Conservation (phyloP, 1,140 invertebrate species). For the Calliphora vicina region DNA sequence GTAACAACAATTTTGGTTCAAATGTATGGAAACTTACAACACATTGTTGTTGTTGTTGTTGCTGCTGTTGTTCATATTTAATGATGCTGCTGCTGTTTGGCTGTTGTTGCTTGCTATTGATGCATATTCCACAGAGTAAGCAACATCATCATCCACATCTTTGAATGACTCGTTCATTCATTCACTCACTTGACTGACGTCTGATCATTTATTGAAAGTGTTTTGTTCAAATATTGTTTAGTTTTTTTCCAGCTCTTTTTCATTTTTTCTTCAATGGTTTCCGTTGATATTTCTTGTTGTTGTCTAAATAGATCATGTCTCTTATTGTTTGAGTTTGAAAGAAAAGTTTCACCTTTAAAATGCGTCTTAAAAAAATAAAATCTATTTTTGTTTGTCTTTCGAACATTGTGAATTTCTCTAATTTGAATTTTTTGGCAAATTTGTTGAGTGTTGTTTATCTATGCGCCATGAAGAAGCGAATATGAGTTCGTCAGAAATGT, state of each 20-base stretch:
- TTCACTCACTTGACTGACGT: neutral
- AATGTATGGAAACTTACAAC: neutral
- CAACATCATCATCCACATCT: neutral
- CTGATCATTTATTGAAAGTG: neutral
- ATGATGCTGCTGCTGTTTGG: neutral
- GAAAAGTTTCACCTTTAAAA: conserved; percentile 33
- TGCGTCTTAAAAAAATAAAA: conserved; percentile 21
- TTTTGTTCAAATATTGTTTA: neutral
- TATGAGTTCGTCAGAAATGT: too few relatives aligned
- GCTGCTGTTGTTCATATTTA: neutral
- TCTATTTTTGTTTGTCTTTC: conserved; percentile 14
- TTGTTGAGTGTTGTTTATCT: neutral
- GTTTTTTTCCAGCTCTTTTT: neutral
- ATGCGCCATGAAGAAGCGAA: too few relatives aligned
- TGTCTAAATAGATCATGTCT: neutral
- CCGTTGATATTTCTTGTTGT: neutral
- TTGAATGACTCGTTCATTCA: neutral
- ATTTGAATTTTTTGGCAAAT: conserved; percentile 27
- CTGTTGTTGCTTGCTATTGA: neutral
- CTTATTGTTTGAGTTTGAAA: conserved; percentile 24
- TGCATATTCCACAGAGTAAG: neutral
- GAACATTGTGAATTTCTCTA: conserved; percentile 27
- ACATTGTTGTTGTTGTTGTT: neutral
- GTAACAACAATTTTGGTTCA: too few relatives aligned
- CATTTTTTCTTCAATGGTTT: neutral